Evolutionary conservation across 2,888 invertebrate species (phyloP).

Genomic region (Folsomia manolachei): DNA sequence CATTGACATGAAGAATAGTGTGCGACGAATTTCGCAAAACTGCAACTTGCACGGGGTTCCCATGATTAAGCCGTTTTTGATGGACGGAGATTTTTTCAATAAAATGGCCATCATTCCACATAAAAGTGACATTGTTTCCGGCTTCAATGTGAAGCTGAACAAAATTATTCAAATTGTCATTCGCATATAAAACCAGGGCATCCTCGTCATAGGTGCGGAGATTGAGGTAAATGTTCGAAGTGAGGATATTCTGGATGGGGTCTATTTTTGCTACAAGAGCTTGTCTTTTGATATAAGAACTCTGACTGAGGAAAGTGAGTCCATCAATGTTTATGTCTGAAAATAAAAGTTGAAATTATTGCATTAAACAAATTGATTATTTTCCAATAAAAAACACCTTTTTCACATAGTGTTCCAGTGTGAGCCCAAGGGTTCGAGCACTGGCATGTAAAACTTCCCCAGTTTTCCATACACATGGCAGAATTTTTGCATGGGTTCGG

Average conservation of each 20-base stretch:
- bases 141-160: constrained; percentile 80
- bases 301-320: constrained; percentile 77
- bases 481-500: constrained; percentile 91
- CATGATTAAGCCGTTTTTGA: constrained; percentile 65
- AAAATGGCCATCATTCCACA: constrained; percentile 66
- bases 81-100: constrained; percentile 41
- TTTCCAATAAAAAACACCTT: constrained; percentile 62
- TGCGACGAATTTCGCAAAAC: constrained; percentile 69
- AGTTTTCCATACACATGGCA: constrained; percentile 65
- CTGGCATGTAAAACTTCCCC: constrained; percentile 73
- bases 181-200: constrained; percentile 81
- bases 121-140: constrained; percentile 74
- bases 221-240: constrained; percentile 79
- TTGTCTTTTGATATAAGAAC: constrained; percentile 76
- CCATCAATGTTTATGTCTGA: constrained; percentile 87
- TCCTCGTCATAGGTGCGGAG: constrained; percentile 80
- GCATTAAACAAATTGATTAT: not conserved
- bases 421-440: constrained; percentile 93
- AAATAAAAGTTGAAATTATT: constrained; percentile 50
- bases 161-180: constrained; percentile 90
- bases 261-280: constrained; percentile 65
- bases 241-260: constrained; percentile 71
- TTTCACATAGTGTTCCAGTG: constrained; percentile 83
- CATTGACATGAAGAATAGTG: constrained; percentile 78
- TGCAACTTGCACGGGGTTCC: constrained; percentile 84